Conservation (phyloP, 2,797 vertebrate species). For the Anguilla anguilla region DNA sequence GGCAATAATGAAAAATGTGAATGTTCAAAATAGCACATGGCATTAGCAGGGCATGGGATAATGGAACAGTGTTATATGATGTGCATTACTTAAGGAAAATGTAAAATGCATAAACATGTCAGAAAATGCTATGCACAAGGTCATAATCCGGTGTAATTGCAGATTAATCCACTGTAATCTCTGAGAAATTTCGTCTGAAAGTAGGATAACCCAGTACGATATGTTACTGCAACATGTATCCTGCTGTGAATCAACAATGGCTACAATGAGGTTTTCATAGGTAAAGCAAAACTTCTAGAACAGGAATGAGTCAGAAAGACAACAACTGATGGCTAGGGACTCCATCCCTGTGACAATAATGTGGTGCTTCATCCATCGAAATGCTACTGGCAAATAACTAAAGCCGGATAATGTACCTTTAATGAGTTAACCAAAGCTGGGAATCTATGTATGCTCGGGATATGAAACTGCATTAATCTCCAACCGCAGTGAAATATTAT, state of each 20-base stretch:
- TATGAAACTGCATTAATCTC: background rate
- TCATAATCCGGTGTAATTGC: background rate
- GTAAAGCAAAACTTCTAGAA: background rate
- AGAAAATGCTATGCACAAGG: background rate
- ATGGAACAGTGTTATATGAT: conserved; percentile 31
- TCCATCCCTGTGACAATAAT: background rate
- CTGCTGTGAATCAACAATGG: background rate
- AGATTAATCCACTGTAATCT: conserved; percentile 9
- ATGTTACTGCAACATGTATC: background rate
- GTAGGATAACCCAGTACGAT: background rate
- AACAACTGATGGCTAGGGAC: background rate
- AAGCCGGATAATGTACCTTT: conserved; percentile 7
- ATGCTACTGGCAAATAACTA: conserved; percentile 9
- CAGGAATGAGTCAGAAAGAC: background rate
- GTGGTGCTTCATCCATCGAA: background rate
- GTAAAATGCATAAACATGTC: background rate
- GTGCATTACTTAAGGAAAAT: conserved; percentile 20
- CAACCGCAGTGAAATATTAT: conserved; percentile 13
- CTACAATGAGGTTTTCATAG: background rate
- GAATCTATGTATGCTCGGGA: background rate
- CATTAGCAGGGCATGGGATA: conserved; percentile 39
- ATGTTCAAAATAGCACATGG: conserved; percentile 34
- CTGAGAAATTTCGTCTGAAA: background rate
- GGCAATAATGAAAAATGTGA: background rate
- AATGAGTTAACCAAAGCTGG: background rate